Base-by-base conservation (phyloP, 30 jellyfish, hydroid and myxozoan species). In the Nemopilema nomurai region DNA sequence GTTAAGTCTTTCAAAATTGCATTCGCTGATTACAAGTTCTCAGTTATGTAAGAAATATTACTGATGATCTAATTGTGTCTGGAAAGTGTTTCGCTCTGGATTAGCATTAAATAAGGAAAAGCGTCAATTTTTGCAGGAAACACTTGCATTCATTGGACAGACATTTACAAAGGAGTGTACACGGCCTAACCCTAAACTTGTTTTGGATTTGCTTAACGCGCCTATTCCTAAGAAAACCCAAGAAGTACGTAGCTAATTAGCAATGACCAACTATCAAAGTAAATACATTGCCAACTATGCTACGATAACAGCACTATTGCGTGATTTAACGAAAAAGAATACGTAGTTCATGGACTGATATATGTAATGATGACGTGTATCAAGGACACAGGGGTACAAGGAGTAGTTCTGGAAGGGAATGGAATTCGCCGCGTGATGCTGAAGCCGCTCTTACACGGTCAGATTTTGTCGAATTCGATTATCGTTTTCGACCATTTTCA, bases 61-160 rank as follows among this genome's bases (percentile, higher is more conserved):
- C 73, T 63, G 73, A 63, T 24, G 73, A 63, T 63, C 7, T 63
- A 19, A 63, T 63, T 63, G 73, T 63, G 7, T 63, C 4, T 63
- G 30, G 73, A 63, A 24, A n/a, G 30, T 3, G 69, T 18, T 22
- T 69, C 27, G 52, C 7, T 4, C 27, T 18, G 75, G 86, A 19
- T 52, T 52, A 21, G 24, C 77, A 27, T 52, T 76, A 27, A 76
- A 51, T 76, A 18, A 49, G 51, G 64, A 28, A 49, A 76, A 76
- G 51, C 49, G 86, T 23, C 32, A 49, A n/a, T 76, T 76, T 49
- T 27, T 25, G 21, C 28, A 52, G 49, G 24, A 49, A 49, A 49
- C 86, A 52, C 30, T 76, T 20, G 77, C 74, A 51, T 32, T 49
- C 75, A 33, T 76, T 49, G 77, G 86, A 49, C 86, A 76, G 71